Evolutionary conservation across 2,797 vertebrate genomes (phyloP).

Genomic region (Merluccius polli): DNA sequence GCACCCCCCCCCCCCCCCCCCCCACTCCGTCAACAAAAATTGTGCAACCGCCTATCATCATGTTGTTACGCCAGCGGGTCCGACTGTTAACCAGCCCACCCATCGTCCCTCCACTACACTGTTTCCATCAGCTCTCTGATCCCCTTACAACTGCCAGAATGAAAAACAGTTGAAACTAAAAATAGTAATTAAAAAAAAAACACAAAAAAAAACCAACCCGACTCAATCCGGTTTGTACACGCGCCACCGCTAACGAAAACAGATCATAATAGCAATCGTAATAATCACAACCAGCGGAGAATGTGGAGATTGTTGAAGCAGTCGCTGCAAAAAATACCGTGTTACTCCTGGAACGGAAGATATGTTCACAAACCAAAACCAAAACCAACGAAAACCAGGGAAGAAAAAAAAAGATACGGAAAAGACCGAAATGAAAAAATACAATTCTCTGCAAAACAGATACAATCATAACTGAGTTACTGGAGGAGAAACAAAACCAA

Average conservation of each 20-base stretch:
- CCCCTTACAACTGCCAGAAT: conserved; percentile 12
- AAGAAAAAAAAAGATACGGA: conserved; percentile 31
- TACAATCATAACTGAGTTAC: conserved; percentile 67
- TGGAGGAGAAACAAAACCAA: conserved; percentile 58
- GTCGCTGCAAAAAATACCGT: conserved; percentile 48
- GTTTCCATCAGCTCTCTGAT: conserved; percentile 50
- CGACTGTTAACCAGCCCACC: neutral
- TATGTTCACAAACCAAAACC: conserved; percentile 60
- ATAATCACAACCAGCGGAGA: neutral
- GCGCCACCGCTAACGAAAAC: conserved; percentile 45
- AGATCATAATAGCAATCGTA: conserved; percentile 38
- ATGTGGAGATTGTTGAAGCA: conserved; percentile 38
- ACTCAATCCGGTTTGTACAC: conserved; percentile 21
- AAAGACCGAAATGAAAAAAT: conserved; percentile 60
- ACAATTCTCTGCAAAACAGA: conserved; percentile 69
- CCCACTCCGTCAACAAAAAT: too few species aligned
- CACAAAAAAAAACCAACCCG: conserved; percentile 29
- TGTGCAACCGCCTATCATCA: too few species aligned
- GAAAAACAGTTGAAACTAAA: neutral
- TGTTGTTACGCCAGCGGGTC: too few species aligned
- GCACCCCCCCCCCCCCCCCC: too few species aligned
- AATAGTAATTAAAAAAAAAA: conserved; percentile 15
- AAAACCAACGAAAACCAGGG: conserved; percentile 27
- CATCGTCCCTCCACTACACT: conserved; percentile 43
- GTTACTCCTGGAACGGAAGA: conserved; percentile 56